Percentiles rank a stretch among this genome's conserved stretches.
Evolutionary conservation across 1,140 invertebrate species (phyloP).

Genomic region (Kradibia gibbosae): DNA sequence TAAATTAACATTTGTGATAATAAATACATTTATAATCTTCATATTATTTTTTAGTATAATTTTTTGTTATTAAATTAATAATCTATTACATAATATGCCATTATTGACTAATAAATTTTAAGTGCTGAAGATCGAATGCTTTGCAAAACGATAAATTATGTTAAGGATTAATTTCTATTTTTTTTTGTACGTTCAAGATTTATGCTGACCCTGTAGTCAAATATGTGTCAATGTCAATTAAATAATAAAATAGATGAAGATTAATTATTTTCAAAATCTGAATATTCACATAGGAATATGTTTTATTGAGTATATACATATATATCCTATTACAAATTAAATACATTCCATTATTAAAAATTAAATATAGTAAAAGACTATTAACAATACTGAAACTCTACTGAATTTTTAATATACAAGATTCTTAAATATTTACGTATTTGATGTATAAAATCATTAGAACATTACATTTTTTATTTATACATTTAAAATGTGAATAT

Average conservation of each 20-base stretch:
- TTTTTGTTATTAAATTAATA: too few relatives aligned
- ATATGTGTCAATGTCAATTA: neutral
- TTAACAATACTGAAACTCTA: conserved; percentile 40
- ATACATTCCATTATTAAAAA: conserved; percentile 32
- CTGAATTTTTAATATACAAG: conserved; percentile 9
- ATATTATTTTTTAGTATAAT: too few relatives aligned
- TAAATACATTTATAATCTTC: neutral
- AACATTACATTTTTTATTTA: neutral
- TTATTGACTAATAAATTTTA: neutral
- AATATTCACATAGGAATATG: neutral
- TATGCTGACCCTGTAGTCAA: conserved; percentile 4
- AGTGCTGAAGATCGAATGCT: neutral
- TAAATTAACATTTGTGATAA: too few relatives aligned
- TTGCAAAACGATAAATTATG: neutral
- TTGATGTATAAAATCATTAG: neutral
- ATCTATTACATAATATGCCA: neutral
- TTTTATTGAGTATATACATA: conserved; percentile 43
- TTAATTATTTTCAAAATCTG: neutral
- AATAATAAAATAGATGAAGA: neutral
- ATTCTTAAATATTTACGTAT: neutral
- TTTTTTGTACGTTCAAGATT: neutral
- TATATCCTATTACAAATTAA: conserved; percentile 36
- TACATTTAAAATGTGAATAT: neutral
- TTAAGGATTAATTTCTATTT: conserved; percentile 9
- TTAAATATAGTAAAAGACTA: conserved; percentile 22